These are phyloP conservation scores for Agrochola macilenta DNA, from an alignment of 2,888 invertebrate species.

Conservation along the genomic window DNA sequence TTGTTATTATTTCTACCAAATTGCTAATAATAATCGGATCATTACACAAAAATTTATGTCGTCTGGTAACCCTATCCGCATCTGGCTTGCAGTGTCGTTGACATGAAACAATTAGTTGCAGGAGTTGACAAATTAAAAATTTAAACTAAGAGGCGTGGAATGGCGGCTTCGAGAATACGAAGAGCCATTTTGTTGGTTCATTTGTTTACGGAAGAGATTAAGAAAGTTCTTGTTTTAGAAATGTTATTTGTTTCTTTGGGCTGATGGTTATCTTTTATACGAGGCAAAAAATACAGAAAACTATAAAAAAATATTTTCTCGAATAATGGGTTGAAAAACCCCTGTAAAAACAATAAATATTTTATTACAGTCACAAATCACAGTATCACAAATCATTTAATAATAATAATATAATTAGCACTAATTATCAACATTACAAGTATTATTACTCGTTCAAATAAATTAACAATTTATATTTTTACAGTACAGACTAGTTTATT, in stretches of 20 bases:
- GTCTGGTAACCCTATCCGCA: conserved; percentile 47
- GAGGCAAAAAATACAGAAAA: neutral
- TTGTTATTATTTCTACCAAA: neutral
- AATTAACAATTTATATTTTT: no score
- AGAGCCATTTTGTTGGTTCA: conserved; percentile 22
- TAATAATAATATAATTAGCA: no score
- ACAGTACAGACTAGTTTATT: no score
- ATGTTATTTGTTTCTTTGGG: neutral
- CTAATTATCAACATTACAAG: no score
- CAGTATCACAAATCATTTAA: no score
- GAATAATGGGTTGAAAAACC: neutral
- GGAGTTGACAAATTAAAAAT: conserved; percentile 63
- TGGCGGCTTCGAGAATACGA: conserved; percentile 38
- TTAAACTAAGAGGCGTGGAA: conserved; percentile 51
- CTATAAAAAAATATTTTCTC: neutral
- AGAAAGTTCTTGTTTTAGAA: conserved; percentile 28
- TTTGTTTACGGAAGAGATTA: conserved; percentile 46
- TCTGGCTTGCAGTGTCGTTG: conserved; percentile 59
- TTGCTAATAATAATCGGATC: neutral
- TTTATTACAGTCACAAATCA: no score
- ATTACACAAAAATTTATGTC: neutral
- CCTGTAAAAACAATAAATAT: no score
- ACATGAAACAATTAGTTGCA: conserved; percentile 65
- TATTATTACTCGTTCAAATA: no score
- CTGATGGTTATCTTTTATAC: neutral